Percentiles rank a stretch among this genome's conserved stretches.
Conservation (phyloP, 2,113 vertebrate species). For the Lophotis ruficrista region DNA sequence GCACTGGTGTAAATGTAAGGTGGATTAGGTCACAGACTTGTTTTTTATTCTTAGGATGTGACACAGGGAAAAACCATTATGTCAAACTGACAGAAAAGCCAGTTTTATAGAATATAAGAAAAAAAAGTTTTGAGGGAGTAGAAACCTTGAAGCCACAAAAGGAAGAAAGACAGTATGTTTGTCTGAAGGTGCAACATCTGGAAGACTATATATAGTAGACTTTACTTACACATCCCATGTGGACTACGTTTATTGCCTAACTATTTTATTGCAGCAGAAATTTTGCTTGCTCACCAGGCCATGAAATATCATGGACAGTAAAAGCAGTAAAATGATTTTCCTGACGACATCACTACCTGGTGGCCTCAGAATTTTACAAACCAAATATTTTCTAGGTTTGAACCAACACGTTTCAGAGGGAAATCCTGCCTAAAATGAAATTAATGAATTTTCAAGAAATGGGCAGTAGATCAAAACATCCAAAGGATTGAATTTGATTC, state of each 20-base stretch:
- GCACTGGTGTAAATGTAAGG: background rate
- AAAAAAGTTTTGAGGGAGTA: background rate
- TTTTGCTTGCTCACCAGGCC: background rate
- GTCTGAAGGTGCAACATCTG: background rate
- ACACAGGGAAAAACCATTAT: background rate
- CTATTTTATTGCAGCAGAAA: background rate
- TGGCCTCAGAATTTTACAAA: background rate
- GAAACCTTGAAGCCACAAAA: background rate
- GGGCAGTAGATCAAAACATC: background rate
- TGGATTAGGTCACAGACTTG: background rate
- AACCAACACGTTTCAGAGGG: background rate
- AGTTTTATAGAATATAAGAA: background rate
- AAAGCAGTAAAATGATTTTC: background rate
- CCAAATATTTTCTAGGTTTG: background rate
- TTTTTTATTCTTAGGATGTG: background rate
- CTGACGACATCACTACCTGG: background rate
- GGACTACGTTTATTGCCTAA: background rate
- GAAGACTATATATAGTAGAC: background rate
- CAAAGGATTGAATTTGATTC: background rate
- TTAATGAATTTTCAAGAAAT: background rate
- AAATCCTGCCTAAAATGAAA: background rate
- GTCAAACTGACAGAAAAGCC: background rate
- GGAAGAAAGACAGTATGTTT: background rate
- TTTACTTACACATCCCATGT: background rate
- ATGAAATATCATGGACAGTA: background rate